Conservation (phyloP, 2,113 vertebrate species). For the Engraulis encrasicolus region DNA sequence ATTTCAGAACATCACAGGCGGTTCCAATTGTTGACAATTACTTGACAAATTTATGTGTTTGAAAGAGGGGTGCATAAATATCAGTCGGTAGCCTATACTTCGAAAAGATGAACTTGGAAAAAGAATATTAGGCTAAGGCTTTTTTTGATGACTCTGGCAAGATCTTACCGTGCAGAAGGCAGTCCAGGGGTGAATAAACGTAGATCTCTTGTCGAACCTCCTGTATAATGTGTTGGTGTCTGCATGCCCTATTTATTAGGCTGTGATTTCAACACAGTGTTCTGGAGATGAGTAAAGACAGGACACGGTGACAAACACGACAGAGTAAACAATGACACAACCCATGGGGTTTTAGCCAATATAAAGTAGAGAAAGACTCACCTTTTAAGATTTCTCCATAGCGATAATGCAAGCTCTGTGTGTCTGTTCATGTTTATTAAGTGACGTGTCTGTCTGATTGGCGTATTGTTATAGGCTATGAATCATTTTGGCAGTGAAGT, state of each 20-base stretch:
- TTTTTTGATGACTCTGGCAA: neutral
- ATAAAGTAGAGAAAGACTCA: too few relatives aligned
- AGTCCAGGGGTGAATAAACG: neutral
- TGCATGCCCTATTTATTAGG: neutral
- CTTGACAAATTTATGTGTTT: neutral
- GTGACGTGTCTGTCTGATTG: too few relatives aligned
- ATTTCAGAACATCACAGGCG: too few relatives aligned
- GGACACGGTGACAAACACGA: slow-evolving; percentile 23
- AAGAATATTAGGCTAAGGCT: neutral
- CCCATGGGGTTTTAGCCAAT: too few relatives aligned
- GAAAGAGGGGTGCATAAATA: neutral
- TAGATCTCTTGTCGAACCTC: neutral
- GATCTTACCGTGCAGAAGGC: neutral
- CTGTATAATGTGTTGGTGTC: neutral
- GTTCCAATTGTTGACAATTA: neutral
- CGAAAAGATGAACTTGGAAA: neutral
- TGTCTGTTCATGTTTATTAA: too few relatives aligned
- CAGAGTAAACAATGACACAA: slow-evolving; percentile 11
- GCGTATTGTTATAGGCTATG: neutral
- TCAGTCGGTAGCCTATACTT: too few relatives aligned
- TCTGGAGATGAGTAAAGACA: slow-evolving; percentile 24
- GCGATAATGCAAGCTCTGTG: too few relatives aligned
- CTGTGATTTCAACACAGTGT: slow-evolving; percentile 29
- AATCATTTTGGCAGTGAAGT: too few relatives aligned
- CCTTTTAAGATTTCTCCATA: too few relatives aligned